Percentiles rank a stretch among this genome's conserved stretches.
phyloP scores from a whole-genome alignment of 2,797 vertebrate species.

The Threskiornis aethiopicus region DNA sequence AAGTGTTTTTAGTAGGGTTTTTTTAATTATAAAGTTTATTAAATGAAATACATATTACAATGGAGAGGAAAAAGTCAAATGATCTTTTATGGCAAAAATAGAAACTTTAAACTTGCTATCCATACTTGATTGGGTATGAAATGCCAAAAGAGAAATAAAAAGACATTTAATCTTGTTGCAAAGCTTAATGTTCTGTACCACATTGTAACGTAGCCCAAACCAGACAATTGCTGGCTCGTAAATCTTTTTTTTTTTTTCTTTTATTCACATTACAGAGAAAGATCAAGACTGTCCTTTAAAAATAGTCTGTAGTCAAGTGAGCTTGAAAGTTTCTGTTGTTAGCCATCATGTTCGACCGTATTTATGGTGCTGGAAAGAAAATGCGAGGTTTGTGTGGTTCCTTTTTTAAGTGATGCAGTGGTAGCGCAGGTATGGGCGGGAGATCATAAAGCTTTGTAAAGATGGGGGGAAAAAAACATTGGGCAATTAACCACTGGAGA shows the following conservation, averaged over 20 bases:
- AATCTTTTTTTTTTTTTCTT: not conserved
- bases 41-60: not conserved
- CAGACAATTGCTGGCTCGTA: not conserved
- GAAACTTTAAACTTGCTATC: not conserved
- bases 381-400: not conserved
- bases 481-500: not conserved
- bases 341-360: not conserved
- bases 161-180: not conserved
- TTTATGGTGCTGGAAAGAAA: not conserved
- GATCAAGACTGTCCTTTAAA: not conserved
- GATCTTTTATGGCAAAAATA: not conserved
- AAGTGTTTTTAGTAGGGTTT: not conserved
- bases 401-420: not conserved
- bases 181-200: conserved; percentile 14
- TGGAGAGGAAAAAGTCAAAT: not conserved
- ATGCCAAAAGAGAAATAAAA: not conserved
- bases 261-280: not conserved
- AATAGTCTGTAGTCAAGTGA: not conserved
- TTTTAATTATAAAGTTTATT: conserved; percentile 21
- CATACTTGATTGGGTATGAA: not conserved
- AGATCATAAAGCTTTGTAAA: not conserved
- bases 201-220: not conserved
- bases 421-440: not conserved
- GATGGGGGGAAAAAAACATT: rapidly evolving
- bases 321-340: not conserved